phyloP scores from a whole-genome alignment of 2,888 invertebrate species.

The Cryptophagus acutangulus region DNA sequence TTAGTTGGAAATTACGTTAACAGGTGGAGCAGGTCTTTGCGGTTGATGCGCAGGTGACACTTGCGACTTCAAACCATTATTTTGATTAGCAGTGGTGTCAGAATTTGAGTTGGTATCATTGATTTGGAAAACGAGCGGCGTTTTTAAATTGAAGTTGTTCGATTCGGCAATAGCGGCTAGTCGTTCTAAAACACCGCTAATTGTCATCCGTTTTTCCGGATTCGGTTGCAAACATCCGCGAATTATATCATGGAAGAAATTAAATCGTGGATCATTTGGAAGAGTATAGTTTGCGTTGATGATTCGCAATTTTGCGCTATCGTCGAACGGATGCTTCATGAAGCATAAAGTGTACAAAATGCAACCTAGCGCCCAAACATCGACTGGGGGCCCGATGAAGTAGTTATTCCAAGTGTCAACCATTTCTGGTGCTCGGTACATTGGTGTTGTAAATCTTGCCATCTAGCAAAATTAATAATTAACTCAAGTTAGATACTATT shows the following conservation, averaged over 20 bases:
- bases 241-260: slow-evolving; percentile 85
- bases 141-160: slow-evolving; percentile 74
- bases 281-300: slow-evolving; percentile 92
- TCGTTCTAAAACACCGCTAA: slow-evolving; percentile 76
- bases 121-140: slow-evolving; percentile 58
- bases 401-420: slow-evolving; percentile 96
- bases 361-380: slow-evolving; percentile 97
- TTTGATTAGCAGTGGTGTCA: slow-evolving; percentile 22
- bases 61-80: slow-evolving; percentile 32
- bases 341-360: slow-evolving; percentile 88
- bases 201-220: slow-evolving; percentile 74
- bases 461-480: slow-evolving; percentile 50
- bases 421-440: slow-evolving; percentile 99
- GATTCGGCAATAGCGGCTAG: slow-evolving; percentile 86
- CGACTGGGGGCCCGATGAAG: slow-evolving; percentile 83
- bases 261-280: slow-evolving; percentile 75
- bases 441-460: slow-evolving; percentile 78
- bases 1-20: not conserved
- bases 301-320: slow-evolving; percentile 90
- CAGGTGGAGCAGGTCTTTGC: slow-evolving; percentile 23
- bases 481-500: not conserved
- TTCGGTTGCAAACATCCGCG: slow-evolving; percentile 79
- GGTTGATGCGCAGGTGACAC: slow-evolving; percentile 34
- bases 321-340: slow-evolving; percentile 95
- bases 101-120: slow-evolving; percentile 30